Percentiles rank a stretch among this genome's conserved stretches.
These are phyloP conservation scores for Rhagonycha lutea DNA, from an alignment of 2,888 invertebrate species.

Conservation along the genomic window DNA sequence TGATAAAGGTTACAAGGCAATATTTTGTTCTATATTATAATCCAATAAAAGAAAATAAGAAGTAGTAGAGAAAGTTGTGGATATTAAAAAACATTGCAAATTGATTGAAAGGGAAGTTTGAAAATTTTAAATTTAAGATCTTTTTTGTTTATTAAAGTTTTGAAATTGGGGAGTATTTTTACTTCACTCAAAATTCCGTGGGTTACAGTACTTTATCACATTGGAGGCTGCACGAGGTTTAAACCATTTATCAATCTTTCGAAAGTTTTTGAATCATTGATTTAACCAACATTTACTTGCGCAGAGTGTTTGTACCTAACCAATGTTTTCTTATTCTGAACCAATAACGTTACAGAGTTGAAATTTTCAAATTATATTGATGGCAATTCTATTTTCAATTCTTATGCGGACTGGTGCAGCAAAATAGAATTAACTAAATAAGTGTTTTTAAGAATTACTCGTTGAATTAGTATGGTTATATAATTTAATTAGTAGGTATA, in stretches of 20 bases:
- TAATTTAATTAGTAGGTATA: not conserved
- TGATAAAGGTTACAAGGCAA: not conserved
- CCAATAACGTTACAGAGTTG: slow-evolving; percentile 12
- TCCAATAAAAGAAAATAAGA: not conserved
- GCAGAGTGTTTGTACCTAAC: slow-evolving; percentile 18
- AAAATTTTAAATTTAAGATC: not conserved
- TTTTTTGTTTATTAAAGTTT: slow-evolving; percentile 23
- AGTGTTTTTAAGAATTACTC: not conserved
- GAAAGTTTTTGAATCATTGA: slow-evolving; percentile 29
- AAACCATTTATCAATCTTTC: slow-evolving; percentile 30
- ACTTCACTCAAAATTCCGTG: slow-evolving; percentile 16
- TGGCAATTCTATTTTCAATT: slow-evolving; percentile 11
- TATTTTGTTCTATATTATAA: not conserved
- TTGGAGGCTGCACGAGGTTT: slow-evolving; percentile 23
- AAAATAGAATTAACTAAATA: not conserved
- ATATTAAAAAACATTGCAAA: not conserved
- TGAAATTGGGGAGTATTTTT: slow-evolving; percentile 14
- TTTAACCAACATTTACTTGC: slow-evolving; percentile 27
- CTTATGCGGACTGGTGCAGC: slow-evolving; percentile 14
- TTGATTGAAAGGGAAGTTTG: not conserved
- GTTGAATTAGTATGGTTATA: not conserved
- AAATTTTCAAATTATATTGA: slow-evolving; percentile 8
- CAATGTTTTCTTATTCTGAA: slow-evolving; percentile 15
- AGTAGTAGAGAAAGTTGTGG: not conserved
- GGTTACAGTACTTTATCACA: slow-evolving; percentile 23